Percentiles rank a stretch among this genome's conserved stretches.
phyloP scores from a whole-genome alignment of 1,140 invertebrate genomes.

The Dufourea novaeangliae region DNA sequence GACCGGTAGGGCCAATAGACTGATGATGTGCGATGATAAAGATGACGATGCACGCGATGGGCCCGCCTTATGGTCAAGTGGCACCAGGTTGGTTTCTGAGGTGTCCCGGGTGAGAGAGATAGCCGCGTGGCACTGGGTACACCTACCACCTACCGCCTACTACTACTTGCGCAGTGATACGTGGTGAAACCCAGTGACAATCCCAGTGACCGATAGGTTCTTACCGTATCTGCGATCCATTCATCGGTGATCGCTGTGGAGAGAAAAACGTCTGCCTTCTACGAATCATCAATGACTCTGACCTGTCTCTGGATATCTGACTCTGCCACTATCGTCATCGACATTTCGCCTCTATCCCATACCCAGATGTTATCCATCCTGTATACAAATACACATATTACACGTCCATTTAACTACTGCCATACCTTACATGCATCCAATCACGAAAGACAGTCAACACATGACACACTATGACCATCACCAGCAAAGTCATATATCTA shows the following conservation, averaged over 20 bases:
- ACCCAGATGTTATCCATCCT: background rate
- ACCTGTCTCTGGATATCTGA: conserved; percentile 50
- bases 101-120: conserved; percentile 75
- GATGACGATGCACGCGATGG: conserved; percentile 76
- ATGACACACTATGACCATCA: background rate
- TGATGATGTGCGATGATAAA: conserved; percentile 80
- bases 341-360: conserved; percentile 43
- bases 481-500: background rate
- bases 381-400: too few relatives aligned
- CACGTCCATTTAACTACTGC: too few relatives aligned
- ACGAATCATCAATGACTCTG: conserved; percentile 53
- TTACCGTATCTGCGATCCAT: conserved; percentile 62
- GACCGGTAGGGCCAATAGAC: conserved; percentile 81
- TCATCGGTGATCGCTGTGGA: conserved; percentile 60
- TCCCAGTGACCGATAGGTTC: conserved; percentile 65
- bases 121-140: conserved; percentile 68
- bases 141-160: conserved; percentile 70
- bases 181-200: conserved; percentile 70
- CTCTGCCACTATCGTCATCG: conserved; percentile 45
- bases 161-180: conserved; percentile 68
- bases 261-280: conserved; percentile 49
- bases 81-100: conserved; percentile 75
- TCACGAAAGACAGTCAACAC: too few relatives aligned
- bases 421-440: too few relatives aligned
- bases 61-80: conserved; percentile 77